Evolutionary conservation across 2,888 invertebrate genomes (phyloP).

Genomic region (Sphaerophoria taeniata): DNA sequence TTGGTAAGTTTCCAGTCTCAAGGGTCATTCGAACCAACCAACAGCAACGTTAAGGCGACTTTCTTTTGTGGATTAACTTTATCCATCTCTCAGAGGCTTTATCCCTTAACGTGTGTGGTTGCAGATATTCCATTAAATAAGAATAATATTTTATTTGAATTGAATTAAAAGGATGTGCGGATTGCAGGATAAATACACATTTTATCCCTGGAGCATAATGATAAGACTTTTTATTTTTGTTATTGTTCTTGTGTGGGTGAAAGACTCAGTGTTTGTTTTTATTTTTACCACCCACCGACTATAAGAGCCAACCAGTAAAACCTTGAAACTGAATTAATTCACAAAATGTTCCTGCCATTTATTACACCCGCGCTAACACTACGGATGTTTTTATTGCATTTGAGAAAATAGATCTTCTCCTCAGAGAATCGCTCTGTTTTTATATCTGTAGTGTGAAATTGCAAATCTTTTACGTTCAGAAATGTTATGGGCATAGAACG

Average conservation of each 20-base stretch:
- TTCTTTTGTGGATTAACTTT: constrained; percentile 7
- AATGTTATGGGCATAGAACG: background rate
- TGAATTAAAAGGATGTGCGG: constrained; percentile 56
- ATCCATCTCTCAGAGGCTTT: background rate
- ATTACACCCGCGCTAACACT: constrained; percentile 21
- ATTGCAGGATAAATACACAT: constrained; percentile 30
- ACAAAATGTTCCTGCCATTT: constrained; percentile 14
- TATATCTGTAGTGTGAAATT: background rate
- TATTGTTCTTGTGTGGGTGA: constrained; percentile 11
- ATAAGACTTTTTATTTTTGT: constrained; percentile 58
- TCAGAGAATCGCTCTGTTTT: background rate
- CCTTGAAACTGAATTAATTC: constrained; percentile 38
- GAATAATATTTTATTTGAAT: constrained; percentile 59
- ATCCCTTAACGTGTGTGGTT: background rate
- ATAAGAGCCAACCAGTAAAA: background rate
- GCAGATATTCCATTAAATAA: background rate
- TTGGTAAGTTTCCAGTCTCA: constrained; percentile 39
- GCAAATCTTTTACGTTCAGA: background rate
- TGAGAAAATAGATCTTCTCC: constrained; percentile 8
- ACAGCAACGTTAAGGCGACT: constrained; percentile 10
- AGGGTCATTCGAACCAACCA: constrained; percentile 44
- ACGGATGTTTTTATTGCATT: constrained; percentile 34
- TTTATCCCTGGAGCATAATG: constrained; percentile 59
- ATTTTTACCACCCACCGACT: background rate
- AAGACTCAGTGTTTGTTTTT: background rate